phyloP scores from a whole-genome alignment of 2,888 invertebrate genomes.

The Dynastes tityus region DNA sequence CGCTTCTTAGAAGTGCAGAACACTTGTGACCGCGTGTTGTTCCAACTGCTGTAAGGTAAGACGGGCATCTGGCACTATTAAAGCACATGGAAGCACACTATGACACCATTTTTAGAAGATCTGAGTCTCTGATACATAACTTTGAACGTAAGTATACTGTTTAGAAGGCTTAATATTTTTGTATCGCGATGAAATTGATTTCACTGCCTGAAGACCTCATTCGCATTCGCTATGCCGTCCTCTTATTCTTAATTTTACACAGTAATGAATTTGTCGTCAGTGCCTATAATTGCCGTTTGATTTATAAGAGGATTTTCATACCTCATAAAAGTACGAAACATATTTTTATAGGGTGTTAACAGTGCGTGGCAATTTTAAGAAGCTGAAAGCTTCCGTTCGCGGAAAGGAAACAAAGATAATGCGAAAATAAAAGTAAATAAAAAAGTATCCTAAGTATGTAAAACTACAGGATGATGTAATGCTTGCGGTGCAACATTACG shows the following conservation, averaged over 20 bases:
- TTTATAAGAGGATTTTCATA: neutral
- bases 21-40: neutral
- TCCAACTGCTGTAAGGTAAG: neutral
- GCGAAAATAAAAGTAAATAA: too few species aligned
- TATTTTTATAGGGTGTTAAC: neutral
- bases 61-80: constrained; percentile 23
- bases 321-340: neutral
- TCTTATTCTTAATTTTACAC: constrained; percentile 1
- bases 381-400: neutral
- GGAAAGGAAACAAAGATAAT: neutral
- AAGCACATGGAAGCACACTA: neutral
- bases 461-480: too few species aligned
- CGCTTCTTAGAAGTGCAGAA: constrained; percentile 9
- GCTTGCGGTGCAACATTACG: too few species aligned
- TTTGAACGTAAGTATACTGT: neutral
- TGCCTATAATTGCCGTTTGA: constrained; percentile 3
- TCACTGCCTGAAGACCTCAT: too few species aligned
- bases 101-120: neutral
- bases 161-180: too few species aligned
- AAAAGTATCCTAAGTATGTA: too few species aligned
- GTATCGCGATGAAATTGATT: too few species aligned
- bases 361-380: neutral
- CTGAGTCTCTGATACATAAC: neutral
- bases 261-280: constrained; percentile 21
- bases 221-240: neutral